Percentiles rank a stretch among this genome's conserved stretches.
Evolutionary conservation across 2,113 vertebrate species (phyloP).

Genomic region (Xenopus borealis): DNA sequence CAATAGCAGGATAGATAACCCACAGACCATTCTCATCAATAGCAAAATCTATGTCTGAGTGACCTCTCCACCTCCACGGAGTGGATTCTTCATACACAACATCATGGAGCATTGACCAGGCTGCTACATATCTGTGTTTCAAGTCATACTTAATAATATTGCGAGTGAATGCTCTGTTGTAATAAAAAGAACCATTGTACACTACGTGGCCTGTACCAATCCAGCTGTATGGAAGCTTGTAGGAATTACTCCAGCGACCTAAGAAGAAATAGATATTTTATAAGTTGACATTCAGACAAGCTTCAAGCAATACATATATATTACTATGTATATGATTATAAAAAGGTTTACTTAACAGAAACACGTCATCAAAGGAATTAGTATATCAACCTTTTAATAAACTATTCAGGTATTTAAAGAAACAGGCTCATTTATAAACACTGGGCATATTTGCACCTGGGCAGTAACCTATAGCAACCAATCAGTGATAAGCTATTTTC

Average conservation of each 20-base stretch:
- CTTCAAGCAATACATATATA: too few species aligned
- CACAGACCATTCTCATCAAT: constrained; percentile 93
- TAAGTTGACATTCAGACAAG: too few species aligned
- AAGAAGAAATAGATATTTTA: constrained; percentile 6
- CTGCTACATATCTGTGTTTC: constrained; percentile 78
- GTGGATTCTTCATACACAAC: constrained; percentile 82
- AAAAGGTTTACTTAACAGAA: too few species aligned
- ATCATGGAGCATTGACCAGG: constrained; percentile 92
- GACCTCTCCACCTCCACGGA: constrained; percentile 83
- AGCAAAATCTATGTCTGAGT: constrained; percentile 85
- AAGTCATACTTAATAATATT: constrained; percentile 96
- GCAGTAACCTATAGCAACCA: too few species aligned
- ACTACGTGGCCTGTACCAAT: constrained; percentile 91
- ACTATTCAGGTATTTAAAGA: too few species aligned
- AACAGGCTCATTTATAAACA: too few species aligned
- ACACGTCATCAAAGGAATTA: too few species aligned
- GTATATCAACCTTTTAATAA: too few species aligned
- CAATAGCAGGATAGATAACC: constrained; percentile 91
- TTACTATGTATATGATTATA: too few species aligned
- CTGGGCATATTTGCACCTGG: too few species aligned
- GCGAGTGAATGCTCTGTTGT: constrained; percentile 91
- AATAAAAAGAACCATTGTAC: constrained; percentile 87
- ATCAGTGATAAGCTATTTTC: too few species aligned
- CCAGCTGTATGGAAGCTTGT: constrained; percentile 97
- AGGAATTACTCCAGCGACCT: constrained; percentile 94